Conservation (phyloP, 2,888 invertebrate genomes). For the Aleiodes alternator region DNA sequence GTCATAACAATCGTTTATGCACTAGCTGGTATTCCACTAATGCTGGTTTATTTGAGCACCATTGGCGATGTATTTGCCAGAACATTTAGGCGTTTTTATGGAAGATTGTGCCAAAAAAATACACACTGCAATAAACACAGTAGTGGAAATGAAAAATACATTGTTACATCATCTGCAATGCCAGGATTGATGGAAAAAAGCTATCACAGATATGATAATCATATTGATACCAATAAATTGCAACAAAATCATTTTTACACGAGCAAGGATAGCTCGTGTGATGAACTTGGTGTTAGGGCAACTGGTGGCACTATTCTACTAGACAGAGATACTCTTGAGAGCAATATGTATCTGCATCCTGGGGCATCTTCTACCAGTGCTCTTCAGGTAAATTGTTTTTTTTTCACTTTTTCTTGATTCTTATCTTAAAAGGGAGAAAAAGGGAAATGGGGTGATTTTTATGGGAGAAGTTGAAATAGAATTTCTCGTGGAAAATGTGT, state of each 20-base stretch:
- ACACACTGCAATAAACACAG: slow-evolving; percentile 60
- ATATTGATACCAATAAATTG: slow-evolving; percentile 66
- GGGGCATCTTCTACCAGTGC: slow-evolving; percentile 61
- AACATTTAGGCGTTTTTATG: slow-evolving; percentile 84
- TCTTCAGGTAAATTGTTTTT: slow-evolving; percentile 37
- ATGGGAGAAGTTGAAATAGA: too few relatives aligned
- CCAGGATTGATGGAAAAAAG: slow-evolving; percentile 68
- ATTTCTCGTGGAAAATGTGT: too few relatives aligned
- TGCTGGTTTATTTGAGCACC: slow-evolving; percentile 91
- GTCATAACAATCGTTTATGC: slow-evolving; percentile 90
- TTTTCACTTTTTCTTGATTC: background rate
- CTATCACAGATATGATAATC: slow-evolving; percentile 69
- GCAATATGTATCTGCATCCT: slow-evolving; percentile 53
- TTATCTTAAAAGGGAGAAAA: too few relatives aligned
- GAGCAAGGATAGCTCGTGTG: slow-evolving; percentile 70
- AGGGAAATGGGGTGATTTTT: too few relatives aligned
- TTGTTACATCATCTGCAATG: slow-evolving; percentile 64
- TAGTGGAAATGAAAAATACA: slow-evolving; percentile 66
- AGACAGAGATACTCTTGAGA: slow-evolving; percentile 66
- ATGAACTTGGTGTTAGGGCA: slow-evolving; percentile 70
- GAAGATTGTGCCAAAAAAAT: slow-evolving; percentile 75
- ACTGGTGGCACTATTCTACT: slow-evolving; percentile 72
- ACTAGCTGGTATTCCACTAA: slow-evolving; percentile 90
- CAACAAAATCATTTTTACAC: slow-evolving; percentile 66
- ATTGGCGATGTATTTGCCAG: slow-evolving; percentile 91